Base-by-base conservation (phyloP, 2,888 invertebrate species). In the Drosophila putrida region DNA sequence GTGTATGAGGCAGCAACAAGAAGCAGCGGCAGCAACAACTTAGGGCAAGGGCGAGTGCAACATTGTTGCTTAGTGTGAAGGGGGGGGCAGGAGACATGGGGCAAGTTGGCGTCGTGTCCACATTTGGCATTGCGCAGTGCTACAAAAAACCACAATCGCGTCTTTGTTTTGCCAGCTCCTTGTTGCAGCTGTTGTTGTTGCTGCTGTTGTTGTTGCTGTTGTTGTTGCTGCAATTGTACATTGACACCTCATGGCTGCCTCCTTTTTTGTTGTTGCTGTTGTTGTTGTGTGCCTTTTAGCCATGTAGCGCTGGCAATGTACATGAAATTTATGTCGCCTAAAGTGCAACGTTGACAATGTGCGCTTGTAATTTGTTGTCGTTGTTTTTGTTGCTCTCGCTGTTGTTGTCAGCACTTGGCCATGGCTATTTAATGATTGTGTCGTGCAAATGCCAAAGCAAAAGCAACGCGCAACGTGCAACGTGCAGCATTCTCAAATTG, bases 341-440 rank as follows among this genome's bases (percentile, higher is more conserved):
- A 84, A 84, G 84, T 84, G 84, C 88, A 79, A 79, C 89, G 84
- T 87, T 78, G 82, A 87, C 89, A 87, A 87, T 85, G 89, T 87
- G 88, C 77, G 88, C 89, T 82, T 89, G 89, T 89, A 85, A 85
- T 85, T 89, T 85, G 89, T 89, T 83, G 76, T 73, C 83, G 74
- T 51, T 71, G 38, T 39, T 51, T 57, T 46, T 73, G 62, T 58
- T 47, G 55, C 36, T 62, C 66, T 70, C 82, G 65, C 36, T 62
- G 68, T 70, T 85, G 65, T 46, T 85, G 86, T 77, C 82, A 85
- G 70, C 88, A 80, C 78, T 83, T 83, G 86, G 88, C 88, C 86
- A 66, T 83, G 83, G 87, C 83, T 78, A 88, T 80, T 83, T 83
- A 83, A 83, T 88, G 83, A 83, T 88, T 83, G 83, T 83, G 88